Evolutionary conservation across 2,888 invertebrate species (phyloP).

Genomic region (Ommatoiulus sabulosus): DNA sequence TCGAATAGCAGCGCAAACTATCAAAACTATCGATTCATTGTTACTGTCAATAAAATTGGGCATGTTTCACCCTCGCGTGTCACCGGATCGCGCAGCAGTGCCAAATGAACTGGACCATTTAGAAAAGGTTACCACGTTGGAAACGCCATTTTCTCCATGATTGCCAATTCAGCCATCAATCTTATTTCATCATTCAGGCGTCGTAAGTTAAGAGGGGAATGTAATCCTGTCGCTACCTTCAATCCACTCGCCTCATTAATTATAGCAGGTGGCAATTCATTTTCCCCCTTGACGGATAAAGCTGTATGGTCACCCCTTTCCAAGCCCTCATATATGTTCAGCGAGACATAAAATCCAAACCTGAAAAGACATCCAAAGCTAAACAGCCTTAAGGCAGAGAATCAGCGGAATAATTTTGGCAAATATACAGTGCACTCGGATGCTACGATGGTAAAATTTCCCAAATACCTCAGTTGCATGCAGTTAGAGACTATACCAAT

Average conservation of each 20-base stretch:
- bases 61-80: background rate
- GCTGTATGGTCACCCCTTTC: constrained; percentile 11
- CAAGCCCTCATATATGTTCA: background rate
- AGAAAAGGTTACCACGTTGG: background rate
- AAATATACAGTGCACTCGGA: background rate
- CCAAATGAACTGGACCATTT: constrained; percentile 2
- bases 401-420: background rate
- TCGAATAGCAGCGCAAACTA: too few species aligned
- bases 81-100: background rate
- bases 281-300: constrained; percentile 17
- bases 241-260: constrained; percentile 19
- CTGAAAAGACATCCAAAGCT: background rate
- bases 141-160: constrained; percentile 19
- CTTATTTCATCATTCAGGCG: constrained; percentile 12
- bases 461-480: too few species aligned
- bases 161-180: constrained; percentile 19
- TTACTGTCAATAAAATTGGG: background rate
- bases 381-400: background rate
- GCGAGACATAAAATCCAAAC: background rate
- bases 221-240: constrained; percentile 19
- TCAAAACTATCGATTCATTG: background rate
- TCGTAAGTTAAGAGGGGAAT: constrained; percentile 19
- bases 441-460: too few species aligned
- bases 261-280: constrained; percentile 12
- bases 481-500: too few species aligned